Base-by-base conservation (phyloP, 2,113 vertebrate species). In the Excalfactoria chinensis region DNA sequence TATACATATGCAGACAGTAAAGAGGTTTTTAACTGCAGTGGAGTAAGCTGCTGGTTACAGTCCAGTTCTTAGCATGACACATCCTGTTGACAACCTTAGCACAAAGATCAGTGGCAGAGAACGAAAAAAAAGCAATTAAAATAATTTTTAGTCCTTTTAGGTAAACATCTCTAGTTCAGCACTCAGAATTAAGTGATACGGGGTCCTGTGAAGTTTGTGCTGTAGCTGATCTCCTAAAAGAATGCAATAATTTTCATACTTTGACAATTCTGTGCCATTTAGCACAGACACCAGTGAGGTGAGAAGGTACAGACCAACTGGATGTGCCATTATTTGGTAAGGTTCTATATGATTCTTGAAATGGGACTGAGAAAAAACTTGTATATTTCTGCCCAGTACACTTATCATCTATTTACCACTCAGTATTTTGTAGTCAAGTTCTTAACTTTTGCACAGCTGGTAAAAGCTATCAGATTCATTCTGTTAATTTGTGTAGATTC, bases 51-150 rank as follows among this genome's bases (percentile, higher is more conserved):
- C 56, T 70, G 35, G 44, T 69, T 82, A 34, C 12, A 55, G 35
- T 70, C 56, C 23, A 51, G 44, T 88, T 90, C 84, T 37, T 59
- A 53, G 48, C 56, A 25, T 1, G 2, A 88, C 86, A 83, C 75
- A 41, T 89, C 74, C 75, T 91, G 63, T 92, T 93, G 93, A 75
- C 48, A 82, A 49, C 25, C 25, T 86, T n/a, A 56, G 85, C 35
- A 64, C 32, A 68, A 80, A 58, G 26, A 56, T n/a, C 58, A 48
- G 34, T 51, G 25, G 26, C n/a, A 75, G 60, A 56, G 51, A 62
- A 79, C 49, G 16, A 44, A 28, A 77, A 68, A 70, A 78, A 6
- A 53, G 30, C 48, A 48, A 63, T 77, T 91, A 51, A 82, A 86
- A 11, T 70, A 11, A 44, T 44, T 84, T 49, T 44, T 43, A 32